phyloP scores from a whole-genome alignment of 37 sponge, comb jelly and placozoan species.

The Aphrocallistes beatrix region DNA sequence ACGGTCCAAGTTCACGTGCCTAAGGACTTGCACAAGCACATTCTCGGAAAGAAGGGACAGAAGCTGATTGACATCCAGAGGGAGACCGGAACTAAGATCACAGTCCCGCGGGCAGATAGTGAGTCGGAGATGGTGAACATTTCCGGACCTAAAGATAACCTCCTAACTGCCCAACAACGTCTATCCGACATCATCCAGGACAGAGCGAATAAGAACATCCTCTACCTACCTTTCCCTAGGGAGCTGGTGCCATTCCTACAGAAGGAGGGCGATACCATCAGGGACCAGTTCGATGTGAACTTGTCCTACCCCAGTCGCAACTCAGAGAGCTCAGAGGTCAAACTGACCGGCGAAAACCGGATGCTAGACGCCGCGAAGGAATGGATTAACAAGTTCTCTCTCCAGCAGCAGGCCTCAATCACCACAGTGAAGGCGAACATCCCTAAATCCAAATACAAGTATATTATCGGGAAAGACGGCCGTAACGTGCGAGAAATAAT shows the following conservation, averaged over 20 bases:
- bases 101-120: neutral
- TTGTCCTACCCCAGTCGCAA: neutral
- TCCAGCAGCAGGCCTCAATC: neutral
- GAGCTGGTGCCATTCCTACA: neutral
- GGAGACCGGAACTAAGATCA: neutral
- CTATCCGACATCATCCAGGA: neutral
- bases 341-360: neutral
- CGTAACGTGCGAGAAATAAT: neutral
- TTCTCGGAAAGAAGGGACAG: neutral
- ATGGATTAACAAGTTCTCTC: neutral
- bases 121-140: neutral
- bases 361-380: neutral
- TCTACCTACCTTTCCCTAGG: neutral
- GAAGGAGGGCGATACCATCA: neutral
- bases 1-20: neutral
- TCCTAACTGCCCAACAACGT: neutral
- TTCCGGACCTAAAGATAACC: conserved; percentile 5
- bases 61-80: conserved; percentile 4
- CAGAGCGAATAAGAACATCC: neutral
- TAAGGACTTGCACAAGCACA: conserved; percentile 2
- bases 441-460: neutral
- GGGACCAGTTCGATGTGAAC: neutral
- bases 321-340: neutral
- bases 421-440: neutral
- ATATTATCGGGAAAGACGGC: neutral